Percentiles rank a stretch among this genome's conserved stretches.
phyloP scores from a whole-genome alignment of 2,888 invertebrate genomes.

The Meiosimyza decipiens region DNA sequence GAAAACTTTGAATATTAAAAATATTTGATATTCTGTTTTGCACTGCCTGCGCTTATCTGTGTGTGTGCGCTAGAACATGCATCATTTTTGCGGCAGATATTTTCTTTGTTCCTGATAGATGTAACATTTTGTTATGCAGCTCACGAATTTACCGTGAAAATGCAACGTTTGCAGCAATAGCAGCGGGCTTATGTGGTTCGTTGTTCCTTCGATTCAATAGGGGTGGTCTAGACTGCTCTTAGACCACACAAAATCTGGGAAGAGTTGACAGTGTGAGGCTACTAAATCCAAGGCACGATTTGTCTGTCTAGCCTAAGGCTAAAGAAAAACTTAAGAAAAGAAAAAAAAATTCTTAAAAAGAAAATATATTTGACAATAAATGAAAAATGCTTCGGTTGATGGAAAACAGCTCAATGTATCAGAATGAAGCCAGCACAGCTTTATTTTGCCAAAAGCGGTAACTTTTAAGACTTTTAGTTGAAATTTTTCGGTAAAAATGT shows the following conservation, averaged over 20 bases:
- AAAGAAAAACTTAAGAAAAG: conserved; percentile 29
- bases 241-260: conserved; percentile 49
- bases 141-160: conserved; percentile 25
- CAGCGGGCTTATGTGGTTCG: conserved; percentile 13
- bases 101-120: no score
- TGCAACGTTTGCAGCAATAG: background rate
- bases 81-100: no score
- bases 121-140: conserved; percentile 16
- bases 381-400: conserved; percentile 53
- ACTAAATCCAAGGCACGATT: conserved; percentile 31
- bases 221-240: conserved; percentile 60
- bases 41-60: background rate
- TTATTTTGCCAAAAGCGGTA: no score
- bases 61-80: no score
- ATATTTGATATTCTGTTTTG: background rate
- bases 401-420: background rate
- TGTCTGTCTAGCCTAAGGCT: conserved; percentile 34
- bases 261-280: background rate
- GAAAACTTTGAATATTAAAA: conserved; percentile 20
- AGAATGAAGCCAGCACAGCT: no score
- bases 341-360: background rate
- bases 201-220: background rate
- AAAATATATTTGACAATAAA: conserved; percentile 56
- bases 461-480: no score
- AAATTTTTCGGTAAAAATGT: no score